Evolutionary conservation across 2,113 vertebrate species (phyloP).

Genomic region (Fregetta grallaria): DNA sequence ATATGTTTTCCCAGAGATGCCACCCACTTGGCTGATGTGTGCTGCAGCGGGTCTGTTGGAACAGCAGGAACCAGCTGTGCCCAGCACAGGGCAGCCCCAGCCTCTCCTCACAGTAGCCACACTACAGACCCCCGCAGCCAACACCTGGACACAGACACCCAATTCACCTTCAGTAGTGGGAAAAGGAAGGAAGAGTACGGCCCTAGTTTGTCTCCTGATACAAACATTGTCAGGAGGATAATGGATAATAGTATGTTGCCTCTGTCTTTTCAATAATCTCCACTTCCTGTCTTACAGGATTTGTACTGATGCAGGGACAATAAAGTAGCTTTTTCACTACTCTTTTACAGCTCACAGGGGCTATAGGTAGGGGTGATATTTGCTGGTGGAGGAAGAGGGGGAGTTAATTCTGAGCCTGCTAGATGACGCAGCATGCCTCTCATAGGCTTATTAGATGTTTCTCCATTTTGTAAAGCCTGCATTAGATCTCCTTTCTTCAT

Average conservation of each 20-base stretch:
- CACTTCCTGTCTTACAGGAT: background rate
- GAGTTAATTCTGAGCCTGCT: background rate
- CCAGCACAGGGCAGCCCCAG: background rate
- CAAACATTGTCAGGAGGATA: background rate
- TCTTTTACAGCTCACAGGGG: background rate
- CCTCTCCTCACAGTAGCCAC: background rate
- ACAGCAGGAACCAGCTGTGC: background rate
- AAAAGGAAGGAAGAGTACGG: background rate
- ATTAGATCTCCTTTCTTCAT: background rate
- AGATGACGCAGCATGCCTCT: background rate
- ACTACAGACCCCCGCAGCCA: background rate
- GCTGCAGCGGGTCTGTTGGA: background rate
- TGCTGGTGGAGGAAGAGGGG: background rate
- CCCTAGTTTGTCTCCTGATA: background rate
- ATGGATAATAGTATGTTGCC: background rate
- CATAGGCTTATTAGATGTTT: background rate
- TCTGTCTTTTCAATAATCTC: background rate
- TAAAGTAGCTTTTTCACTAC: background rate
- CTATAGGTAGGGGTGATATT: background rate
- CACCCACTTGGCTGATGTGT: background rate
- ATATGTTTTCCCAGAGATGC: background rate
- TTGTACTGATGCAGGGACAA: background rate
- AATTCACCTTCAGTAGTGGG: background rate
- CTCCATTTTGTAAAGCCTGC: background rate
- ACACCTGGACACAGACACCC: fast-evolving